These are phyloP conservation scores for Drosophila mimica DNA, from an alignment of 2,888 invertebrate genomes.

Conservation along the genomic window DNA sequence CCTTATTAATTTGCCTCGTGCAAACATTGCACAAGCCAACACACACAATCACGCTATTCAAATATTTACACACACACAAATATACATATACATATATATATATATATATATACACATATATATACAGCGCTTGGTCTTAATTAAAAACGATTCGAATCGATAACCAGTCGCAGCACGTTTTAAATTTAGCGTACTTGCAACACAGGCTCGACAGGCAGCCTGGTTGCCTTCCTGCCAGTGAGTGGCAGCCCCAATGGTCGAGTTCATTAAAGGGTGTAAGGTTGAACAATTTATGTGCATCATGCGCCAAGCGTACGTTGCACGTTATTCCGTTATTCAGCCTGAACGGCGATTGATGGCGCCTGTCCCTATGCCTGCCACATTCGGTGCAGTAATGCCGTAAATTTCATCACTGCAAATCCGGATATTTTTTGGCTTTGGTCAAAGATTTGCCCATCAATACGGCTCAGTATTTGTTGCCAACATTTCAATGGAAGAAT, in stretches of 20 bases:
- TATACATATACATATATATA: constrained; percentile 24
- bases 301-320: constrained; percentile 45
- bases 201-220: background rate
- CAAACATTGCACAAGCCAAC: constrained; percentile 22
- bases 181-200: constrained; percentile 64
- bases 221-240: background rate
- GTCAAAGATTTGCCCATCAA: constrained; percentile 32
- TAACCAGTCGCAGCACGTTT: constrained; percentile 62
- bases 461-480: constrained; percentile 6
- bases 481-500: background rate
- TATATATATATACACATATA: constrained; percentile 23
- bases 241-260: constrained; percentile 26
- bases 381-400: constrained; percentile 43
- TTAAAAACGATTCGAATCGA: constrained; percentile 68
- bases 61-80: constrained; percentile 46
- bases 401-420: constrained; percentile 37
- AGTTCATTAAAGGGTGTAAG: constrained; percentile 74
- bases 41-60: constrained; percentile 33
- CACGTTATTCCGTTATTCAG: constrained; percentile 59
- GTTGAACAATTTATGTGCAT: constrained; percentile 74
- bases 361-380: constrained; percentile 20
- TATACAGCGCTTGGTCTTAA: constrained; percentile 55
- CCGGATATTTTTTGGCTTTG: constrained; percentile 8
- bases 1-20: constrained; percentile 56
- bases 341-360: constrained; percentile 56